Conservation (phyloP, 2,113 vertebrate species). For the Campylorhamphus procurvoides region DNA sequence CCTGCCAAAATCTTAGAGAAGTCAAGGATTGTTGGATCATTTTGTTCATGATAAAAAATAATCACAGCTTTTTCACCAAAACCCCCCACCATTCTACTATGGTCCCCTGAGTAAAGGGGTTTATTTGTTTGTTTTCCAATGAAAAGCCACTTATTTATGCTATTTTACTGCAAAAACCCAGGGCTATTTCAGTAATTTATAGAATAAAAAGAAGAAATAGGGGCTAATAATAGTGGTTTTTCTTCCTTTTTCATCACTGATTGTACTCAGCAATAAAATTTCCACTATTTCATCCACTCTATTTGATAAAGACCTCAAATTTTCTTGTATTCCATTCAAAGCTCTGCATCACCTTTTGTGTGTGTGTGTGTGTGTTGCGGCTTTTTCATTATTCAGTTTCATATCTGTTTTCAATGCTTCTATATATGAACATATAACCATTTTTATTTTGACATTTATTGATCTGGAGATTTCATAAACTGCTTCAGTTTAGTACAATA, state of each 20-base stretch:
- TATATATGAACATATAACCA: neutral
- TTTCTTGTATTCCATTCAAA: neutral
- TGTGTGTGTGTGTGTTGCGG: rapidly evolving
- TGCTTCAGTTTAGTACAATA: neutral
- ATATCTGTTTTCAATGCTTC: neutral
- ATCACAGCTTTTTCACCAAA: neutral
- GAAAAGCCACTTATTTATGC: neutral
- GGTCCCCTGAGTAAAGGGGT: neutral
- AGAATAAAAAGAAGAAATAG: neutral
- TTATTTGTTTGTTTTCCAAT: neutral
- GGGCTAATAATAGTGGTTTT: rapidly evolving
- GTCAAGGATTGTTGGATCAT: neutral
- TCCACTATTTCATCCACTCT: neutral
- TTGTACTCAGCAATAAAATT: neutral
- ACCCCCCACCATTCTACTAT: neutral
- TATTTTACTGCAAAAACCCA: neutral
- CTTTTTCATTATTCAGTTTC: neutral
- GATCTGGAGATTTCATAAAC: neutral
- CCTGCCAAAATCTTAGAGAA: neutral
- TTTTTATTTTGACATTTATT: neutral
- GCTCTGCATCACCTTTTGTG: neutral
- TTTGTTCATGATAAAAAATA: neutral
- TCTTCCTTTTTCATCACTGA: neutral
- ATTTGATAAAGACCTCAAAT: neutral
- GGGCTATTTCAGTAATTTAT: neutral